Conservation (phyloP, 1,140 invertebrate species). For the Drosophila guanche region DNA sequence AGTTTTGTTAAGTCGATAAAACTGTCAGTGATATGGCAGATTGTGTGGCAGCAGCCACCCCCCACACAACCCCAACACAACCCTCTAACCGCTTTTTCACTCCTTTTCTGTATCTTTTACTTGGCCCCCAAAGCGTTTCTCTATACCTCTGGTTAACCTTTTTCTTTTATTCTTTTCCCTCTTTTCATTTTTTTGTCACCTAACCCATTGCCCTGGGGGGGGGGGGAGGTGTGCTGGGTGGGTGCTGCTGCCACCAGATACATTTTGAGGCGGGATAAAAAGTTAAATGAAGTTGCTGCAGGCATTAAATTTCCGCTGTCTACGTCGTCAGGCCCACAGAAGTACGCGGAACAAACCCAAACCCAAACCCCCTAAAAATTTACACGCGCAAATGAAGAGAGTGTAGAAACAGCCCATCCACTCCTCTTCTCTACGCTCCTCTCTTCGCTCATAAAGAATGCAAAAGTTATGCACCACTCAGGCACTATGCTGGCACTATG, state of each 20-base stretch:
- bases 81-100: too few species aligned
- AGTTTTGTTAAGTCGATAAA: conserved; percentile 83
- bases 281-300: conserved; percentile 77
- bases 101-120: background rate
- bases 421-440: too few species aligned
- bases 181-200: conserved; percentile 38
- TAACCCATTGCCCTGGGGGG: conserved; percentile 45
- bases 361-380: conserved; percentile 18
- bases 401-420: background rate
- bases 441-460: conserved; percentile 41
- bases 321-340: background rate
- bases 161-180: background rate
- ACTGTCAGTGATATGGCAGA: conserved; percentile 83
- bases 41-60: conserved; percentile 67
- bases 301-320: conserved; percentile 69
- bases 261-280: conserved; percentile 68
- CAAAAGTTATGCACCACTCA: conserved; percentile 52
- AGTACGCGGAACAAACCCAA: conserved; percentile 21
- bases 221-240: conserved; percentile 16
- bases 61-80: too few species aligned
- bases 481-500: background rate
- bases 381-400: conserved; percentile 17
- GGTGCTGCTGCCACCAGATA: conserved; percentile 31
- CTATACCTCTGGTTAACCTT: too few species aligned
- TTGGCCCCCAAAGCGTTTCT: background rate